phyloP scores from a whole-genome alignment of 2,797 vertebrate genomes.

The Erpetoichthys calabaricus region DNA sequence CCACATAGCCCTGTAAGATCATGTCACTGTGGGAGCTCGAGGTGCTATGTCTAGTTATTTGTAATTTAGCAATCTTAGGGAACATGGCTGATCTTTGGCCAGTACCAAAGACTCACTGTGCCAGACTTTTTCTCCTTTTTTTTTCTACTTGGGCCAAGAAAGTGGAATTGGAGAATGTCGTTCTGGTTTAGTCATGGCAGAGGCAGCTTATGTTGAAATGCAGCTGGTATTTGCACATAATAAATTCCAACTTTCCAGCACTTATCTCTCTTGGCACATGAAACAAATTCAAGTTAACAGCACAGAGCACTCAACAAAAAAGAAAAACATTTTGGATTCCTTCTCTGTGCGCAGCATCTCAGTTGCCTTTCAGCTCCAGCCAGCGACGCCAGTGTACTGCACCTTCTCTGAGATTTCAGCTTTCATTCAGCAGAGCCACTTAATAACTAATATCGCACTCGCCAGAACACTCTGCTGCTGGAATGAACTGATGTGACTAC shows the following conservation, averaged over 20 bases:
- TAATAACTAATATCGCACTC: neutral
- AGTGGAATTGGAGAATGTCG: constrained; percentile 1
- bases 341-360: neutral
- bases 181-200: constrained; percentile 3
- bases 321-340: neutral
- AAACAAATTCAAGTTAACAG: constrained; percentile 1
- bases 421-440: neutral
- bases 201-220: constrained; percentile 1
- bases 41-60: constrained; percentile 6
- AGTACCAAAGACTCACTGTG: neutral
- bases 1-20: constrained; percentile 41
- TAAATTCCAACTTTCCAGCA: constrained; percentile 10
- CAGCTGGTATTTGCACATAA: constrained; percentile 11
- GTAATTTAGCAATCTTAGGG: neutral
- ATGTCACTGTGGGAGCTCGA: constrained; percentile 13
- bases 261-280: constrained; percentile 1
- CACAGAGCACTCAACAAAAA: neutral
- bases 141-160: neutral
- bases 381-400: neutral
- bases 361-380: constrained; percentile 4
- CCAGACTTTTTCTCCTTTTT: neutral
- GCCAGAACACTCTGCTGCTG: neutral
- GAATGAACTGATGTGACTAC: neutral
- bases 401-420: neutral
- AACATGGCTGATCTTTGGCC: constrained; percentile 6